Base-by-base conservation (phyloP, 2,888 invertebrate genomes). In the Syrphus vitripennis region DNA sequence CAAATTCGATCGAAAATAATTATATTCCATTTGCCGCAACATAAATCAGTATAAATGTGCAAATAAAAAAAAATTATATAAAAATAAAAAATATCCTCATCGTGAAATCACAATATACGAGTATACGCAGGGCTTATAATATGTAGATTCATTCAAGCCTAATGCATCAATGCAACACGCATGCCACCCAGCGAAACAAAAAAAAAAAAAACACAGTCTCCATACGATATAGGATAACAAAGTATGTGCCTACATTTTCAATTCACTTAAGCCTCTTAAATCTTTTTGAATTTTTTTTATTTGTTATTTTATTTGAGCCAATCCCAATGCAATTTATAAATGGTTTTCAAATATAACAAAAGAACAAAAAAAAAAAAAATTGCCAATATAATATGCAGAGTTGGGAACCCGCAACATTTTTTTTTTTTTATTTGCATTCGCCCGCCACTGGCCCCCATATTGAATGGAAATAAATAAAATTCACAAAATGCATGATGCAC, bases 1-100 rank as follows among this genome's bases (percentile, higher is more conserved):
- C 81, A 84, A 84, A 80, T 76, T 55, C 74, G 86, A 86, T 86
- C 69, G 40, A 83, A 83, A 87, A 83, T 88, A 88, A 88, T 88
- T 87, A 84, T 83, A 87, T 88, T 88, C 82, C 87, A 88, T 88
- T 87, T 87, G 84, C 88, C 81, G 87, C 88, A 88, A 87, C 78
- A 84, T 87, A 88, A 83, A 88, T 88, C 87, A 87, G 81, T 77
- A 65, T 37, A 48, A 40, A 65, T 40, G 48, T 59, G 40, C 40
- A 74, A 72, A 69, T 72, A 74, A 37, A 55, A 34, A 24, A 55
- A 55, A 4, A 26, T n/a, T 70, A 75, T 65, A 29, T n/a, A n/a
- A 26, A 42, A 63, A 59, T 37, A 65, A 83, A 69, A 83, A 67
- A 71, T 75, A 75, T 75, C 65, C 79, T 59, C 79, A 75, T 80